These are phyloP conservation scores for Pocillopora damicornis DNA, from an alignment of 64 coral and sea anemone genomes.

Conservation along the genomic window DNA sequence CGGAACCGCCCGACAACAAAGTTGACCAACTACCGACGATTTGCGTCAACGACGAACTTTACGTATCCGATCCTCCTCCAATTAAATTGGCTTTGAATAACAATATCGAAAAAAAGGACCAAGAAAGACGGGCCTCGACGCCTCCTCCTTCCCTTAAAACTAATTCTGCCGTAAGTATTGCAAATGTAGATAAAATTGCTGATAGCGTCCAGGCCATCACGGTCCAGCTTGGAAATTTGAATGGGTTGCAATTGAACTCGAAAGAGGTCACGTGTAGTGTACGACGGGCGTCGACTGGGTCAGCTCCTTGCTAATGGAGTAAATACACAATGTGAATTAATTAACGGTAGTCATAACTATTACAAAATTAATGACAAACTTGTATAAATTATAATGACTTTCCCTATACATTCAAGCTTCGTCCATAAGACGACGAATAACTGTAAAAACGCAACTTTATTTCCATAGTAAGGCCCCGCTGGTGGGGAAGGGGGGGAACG, in stretches of 20 bases:
- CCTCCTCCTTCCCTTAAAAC: not conserved
- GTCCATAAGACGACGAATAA: no score
- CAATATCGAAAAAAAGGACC: slow-evolving; percentile 29
- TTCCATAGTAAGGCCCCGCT: no score
- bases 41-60: slow-evolving; percentile 22
- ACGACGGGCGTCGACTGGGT: slow-evolving; percentile 9
- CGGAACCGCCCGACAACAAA: not conserved
- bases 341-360: not conserved
- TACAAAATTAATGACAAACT: no score
- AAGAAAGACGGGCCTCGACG: not conserved
- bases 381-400: no score
- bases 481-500: no score
- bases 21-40: not conserved
- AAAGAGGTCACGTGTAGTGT: not conserved
- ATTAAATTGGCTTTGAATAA: not conserved
- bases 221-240: slow-evolving; percentile 8
- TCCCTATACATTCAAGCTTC: no score
- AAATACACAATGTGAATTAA: not conserved
- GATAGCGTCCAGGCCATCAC: slow-evolving; percentile 25
- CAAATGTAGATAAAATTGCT: not conserved
- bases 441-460: no score
- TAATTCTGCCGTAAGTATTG: not conserved
- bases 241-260: slow-evolving; percentile 18
- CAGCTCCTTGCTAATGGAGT: slow-evolving; percentile 1
- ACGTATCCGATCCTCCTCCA: not conserved